phyloP scores from a whole-genome alignment of 2,797 vertebrate genomes.

The Melanotaenia boesemani region DNA sequence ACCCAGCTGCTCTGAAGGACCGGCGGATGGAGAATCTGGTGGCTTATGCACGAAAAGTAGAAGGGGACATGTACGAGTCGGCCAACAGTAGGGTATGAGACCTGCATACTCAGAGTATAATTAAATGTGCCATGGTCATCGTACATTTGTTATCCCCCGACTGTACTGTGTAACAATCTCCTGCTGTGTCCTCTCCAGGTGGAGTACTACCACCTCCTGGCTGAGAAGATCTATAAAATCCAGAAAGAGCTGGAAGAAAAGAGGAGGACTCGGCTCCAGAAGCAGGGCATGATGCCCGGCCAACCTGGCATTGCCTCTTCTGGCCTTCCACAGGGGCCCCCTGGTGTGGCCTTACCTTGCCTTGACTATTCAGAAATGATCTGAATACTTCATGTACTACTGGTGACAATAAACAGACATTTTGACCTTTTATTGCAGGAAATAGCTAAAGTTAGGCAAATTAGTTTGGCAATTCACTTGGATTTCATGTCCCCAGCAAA shows the following conservation, averaged over 20 bases:
- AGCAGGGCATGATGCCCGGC: constrained; percentile 91
- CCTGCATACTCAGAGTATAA: neutral
- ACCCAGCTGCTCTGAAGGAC: constrained; percentile 97
- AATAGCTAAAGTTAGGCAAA: neutral
- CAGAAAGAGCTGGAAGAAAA: constrained; percentile 98
- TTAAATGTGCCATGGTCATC: neutral
- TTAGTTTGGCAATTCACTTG: neutral
- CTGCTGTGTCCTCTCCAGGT: constrained; percentile 77
- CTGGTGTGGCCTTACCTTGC: constrained; percentile 76
- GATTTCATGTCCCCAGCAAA: neutral
- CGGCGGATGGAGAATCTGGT: constrained; percentile 97
- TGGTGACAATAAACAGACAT: too few relatives aligned
- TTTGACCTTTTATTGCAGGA: too few relatives aligned
- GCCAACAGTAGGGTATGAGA: constrained; percentile 94
- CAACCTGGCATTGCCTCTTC: constrained; percentile 85
- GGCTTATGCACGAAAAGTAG: constrained; percentile 94
- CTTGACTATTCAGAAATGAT: too few relatives aligned
- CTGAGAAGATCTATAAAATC: constrained; percentile 98
- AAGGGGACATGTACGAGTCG: constrained; percentile 98
- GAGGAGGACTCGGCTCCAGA: constrained; percentile 93
- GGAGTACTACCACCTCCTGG: constrained; percentile 96
- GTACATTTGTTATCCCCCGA: neutral
- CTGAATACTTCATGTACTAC: too few relatives aligned
- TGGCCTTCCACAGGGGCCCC: constrained; percentile 85
- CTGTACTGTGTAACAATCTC: constrained; percentile 2